Percentiles rank a stretch among this genome's conserved stretches.
phyloP scores from a whole-genome alignment of 2,888 invertebrate genomes.

The Lomographa bimaculata region DNA sequence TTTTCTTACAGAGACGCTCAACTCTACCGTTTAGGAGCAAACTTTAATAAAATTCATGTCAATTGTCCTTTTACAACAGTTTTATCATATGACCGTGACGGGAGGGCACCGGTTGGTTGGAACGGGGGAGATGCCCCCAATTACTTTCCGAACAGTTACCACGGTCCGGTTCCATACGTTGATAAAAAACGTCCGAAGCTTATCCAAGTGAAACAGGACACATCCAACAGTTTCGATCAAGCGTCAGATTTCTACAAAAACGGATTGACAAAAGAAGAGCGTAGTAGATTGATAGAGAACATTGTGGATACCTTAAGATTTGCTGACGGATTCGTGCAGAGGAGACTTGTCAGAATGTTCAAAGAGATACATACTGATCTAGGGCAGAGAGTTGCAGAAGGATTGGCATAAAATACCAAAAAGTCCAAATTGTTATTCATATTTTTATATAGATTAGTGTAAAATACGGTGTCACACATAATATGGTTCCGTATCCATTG shows the following conservation, averaged over 20 bases:
- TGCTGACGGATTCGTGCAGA: slow-evolving; percentile 81
- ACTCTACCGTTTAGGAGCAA: no score
- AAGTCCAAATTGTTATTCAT: no score
- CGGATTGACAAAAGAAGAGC: slow-evolving; percentile 87
- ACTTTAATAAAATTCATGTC: slow-evolving; percentile 94
- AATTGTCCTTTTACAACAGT: slow-evolving; percentile 91
- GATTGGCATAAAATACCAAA: no score
- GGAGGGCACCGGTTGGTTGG: slow-evolving; percentile 86
- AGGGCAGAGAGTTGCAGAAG: slow-evolving; percentile 12
- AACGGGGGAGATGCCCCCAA: slow-evolving; percentile 94
- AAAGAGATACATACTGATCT: slow-evolving; percentile 13
- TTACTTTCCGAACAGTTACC: slow-evolving; percentile 96
- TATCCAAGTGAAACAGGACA: slow-evolving; percentile 84
- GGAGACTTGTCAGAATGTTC: slow-evolving; percentile 11
- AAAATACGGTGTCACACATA: no score
- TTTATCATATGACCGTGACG: slow-evolving; percentile 92
- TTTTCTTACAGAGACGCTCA: slow-evolving; percentile 94
- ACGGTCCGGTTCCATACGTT: slow-evolving; percentile 88
- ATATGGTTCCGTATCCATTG: no score
- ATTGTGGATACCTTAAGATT: slow-evolving; percentile 87
- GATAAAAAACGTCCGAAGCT: slow-evolving; percentile 77
- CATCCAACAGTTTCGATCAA: slow-evolving; percentile 94
- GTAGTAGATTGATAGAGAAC: slow-evolving; percentile 90
- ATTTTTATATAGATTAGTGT: no score
- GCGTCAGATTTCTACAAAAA: slow-evolving; percentile 83